Percentiles rank a stretch among this genome's conserved stretches.
Conservation (phyloP, 2,888 invertebrate genomes). For the Drosophila stalkeri region DNA sequence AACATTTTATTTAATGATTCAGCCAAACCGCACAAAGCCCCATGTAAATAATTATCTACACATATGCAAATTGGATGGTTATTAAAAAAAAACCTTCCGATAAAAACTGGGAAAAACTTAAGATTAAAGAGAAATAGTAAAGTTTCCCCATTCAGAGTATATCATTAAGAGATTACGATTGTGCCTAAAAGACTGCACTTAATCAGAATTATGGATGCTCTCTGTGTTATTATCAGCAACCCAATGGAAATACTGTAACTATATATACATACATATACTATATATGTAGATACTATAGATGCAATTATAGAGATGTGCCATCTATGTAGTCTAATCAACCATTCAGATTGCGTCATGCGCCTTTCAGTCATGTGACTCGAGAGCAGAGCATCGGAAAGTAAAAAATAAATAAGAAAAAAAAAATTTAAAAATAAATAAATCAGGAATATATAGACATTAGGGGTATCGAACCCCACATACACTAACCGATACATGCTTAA, state of each 20-base stretch:
- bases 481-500: conserved; percentile 2
- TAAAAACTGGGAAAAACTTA: background rate
- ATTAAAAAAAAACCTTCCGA: background rate
- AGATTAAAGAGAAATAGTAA: background rate
- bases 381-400: conserved; percentile 27
- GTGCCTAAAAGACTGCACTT: background rate
- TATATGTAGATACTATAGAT: background rate
- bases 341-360: conserved; percentile 55
- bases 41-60: conserved; percentile 22
- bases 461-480: conserved; percentile 15
- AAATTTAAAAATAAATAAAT: conserved; percentile 15
- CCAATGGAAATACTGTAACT: conserved; percentile 4
- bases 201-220: background rate
- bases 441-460: background rate
- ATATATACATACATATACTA: background rate
- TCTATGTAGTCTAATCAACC: conserved; percentile 36
- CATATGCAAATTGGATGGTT: background rate
- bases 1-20: conserved; percentile 30
- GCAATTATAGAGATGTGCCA: conserved; percentile 2
- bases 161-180: background rate
- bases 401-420: conserved; percentile 23
- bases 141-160: background rate
- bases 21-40: conserved; percentile 28
- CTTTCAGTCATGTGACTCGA: conserved; percentile 46
- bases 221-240: background rate